A percentile compares a stretch with the other conserved stretches of the same genome.
Evolutionary conservation across 2,113 vertebrate species (phyloP).

Genomic region (Takifugu flavidus): DNA sequence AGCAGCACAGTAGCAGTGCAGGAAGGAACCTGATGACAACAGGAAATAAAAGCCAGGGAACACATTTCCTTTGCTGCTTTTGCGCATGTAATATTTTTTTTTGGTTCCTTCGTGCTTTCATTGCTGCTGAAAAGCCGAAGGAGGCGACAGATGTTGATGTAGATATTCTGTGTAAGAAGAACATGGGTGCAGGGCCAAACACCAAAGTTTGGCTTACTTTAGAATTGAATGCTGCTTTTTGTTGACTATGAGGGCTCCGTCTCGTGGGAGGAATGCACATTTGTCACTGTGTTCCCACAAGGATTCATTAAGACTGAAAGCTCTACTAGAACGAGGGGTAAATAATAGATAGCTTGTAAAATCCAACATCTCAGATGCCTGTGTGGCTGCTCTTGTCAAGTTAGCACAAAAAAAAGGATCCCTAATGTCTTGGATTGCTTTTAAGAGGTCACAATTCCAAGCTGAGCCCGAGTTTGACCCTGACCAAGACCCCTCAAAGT

Average conservation of each 20-base stretch:
- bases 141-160: slow-evolving; percentile 1
- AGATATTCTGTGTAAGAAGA: not conserved
- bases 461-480: too few species aligned
- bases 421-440: too few species aligned
- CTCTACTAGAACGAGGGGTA: not conserved
- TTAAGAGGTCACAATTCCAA: too few species aligned
- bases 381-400: not conserved
- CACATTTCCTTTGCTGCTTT: slow-evolving; percentile 38
- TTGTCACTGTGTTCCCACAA: slow-evolving; percentile 14
- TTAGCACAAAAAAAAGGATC: too few species aligned
- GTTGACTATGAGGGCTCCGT: too few species aligned
- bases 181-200: too few species aligned
- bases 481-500: too few species aligned
- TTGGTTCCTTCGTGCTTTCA: not conserved
- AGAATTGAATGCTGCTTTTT: too few species aligned
- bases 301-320: slow-evolving; percentile 46
- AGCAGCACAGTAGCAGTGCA: not conserved
- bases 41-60: slow-evolving; percentile 38
- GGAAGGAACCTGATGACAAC: slow-evolving; percentile 4
- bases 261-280: too few species aligned
- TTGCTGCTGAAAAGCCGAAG: slow-evolving; percentile 1
- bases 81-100: not conserved
- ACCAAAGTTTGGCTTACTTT: too few species aligned
- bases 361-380: slow-evolving; percentile 29
- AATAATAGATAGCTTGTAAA: slow-evolving; percentile 48